Evolutionary conservation across 2,113 vertebrate genomes (phyloP), one percentile per base, ranked within the genome.

Genomic region (Hippopotamus amphibius): DNA sequence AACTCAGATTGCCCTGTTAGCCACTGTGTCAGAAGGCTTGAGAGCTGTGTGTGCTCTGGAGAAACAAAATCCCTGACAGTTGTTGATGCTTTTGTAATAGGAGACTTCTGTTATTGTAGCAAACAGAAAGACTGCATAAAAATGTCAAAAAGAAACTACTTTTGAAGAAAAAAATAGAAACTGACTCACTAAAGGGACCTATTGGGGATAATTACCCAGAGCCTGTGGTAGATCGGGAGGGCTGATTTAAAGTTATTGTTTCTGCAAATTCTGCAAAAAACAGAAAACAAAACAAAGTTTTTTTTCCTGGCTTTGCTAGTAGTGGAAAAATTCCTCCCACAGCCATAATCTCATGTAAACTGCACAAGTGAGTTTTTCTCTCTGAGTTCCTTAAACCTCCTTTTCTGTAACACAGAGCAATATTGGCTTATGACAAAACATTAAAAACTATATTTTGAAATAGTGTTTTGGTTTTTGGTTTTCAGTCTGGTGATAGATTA

Each of bases 91-190:
- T 97, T 96, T 77, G 66, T 90, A 96, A 90, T 55, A 95, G 92
- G 90, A 97, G 79, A 96, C 91, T 97, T 93, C 84, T 95, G 94
- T 97, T 98, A 97, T 97, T 98, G 97, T 97, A 97, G 95, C 90
- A 98, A 97, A 96, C 96, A 96, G 92, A 97, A 96, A 97, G 92
- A 74, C 93, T 93, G 43, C 83, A 97, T 97, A 96, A 98, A 98
- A 97, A 96, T 97, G 96, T 98, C 97, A 98, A 85, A 88, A 97
- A 97, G 93, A 95, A 97, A 97, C 95, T 97, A 96, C 84, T 95
- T 97, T 94, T 97, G 90, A 93, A 96, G 96, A 93, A 97, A 97
- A 97, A 98, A 98, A 98, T 92, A 97, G 97, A 97, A 98, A 97
- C 90, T 92, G 94, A 96, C 88, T 97, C 77, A 94, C 92, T 96